phyloP scores from a whole-genome alignment of 2,113 vertebrate species.

The Boulengerochromis microlepis region DNA sequence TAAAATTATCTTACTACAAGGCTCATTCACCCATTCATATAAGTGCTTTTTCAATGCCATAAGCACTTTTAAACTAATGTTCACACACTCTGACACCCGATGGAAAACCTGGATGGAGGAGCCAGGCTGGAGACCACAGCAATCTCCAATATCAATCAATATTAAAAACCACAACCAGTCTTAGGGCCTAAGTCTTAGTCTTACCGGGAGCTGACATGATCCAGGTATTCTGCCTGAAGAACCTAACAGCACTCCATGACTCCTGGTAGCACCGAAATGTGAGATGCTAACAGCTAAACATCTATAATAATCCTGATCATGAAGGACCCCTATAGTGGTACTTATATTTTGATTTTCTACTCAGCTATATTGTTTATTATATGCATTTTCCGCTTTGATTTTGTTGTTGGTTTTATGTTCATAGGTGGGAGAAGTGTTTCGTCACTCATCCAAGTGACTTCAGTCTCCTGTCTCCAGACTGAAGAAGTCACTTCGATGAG shows the following conservation, averaged over 20 bases:
- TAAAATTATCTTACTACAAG: neutral
- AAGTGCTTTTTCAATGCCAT: neutral
- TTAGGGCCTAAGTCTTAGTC: neutral
- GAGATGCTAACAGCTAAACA: neutral
- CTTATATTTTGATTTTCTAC: neutral
- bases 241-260: neutral
- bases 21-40: neutral
- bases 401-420: neutral
- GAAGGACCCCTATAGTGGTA: neutral
- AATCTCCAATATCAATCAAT: neutral
- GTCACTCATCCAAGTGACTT: neutral
- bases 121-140: neutral
- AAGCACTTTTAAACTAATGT: neutral
- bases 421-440: neutral
- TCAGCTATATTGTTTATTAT: neutral
- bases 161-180: neutral
- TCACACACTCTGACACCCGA: neutral
- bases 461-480: neutral
- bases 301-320: neutral
- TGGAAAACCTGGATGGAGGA: neutral
- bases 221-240: neutral
- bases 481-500: neutral
- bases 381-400: neutral
- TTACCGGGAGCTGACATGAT: neutral
- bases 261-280: neutral